phyloP scores from a whole-genome alignment of 2,888 invertebrate species.

The Notodonta dromedarius region DNA sequence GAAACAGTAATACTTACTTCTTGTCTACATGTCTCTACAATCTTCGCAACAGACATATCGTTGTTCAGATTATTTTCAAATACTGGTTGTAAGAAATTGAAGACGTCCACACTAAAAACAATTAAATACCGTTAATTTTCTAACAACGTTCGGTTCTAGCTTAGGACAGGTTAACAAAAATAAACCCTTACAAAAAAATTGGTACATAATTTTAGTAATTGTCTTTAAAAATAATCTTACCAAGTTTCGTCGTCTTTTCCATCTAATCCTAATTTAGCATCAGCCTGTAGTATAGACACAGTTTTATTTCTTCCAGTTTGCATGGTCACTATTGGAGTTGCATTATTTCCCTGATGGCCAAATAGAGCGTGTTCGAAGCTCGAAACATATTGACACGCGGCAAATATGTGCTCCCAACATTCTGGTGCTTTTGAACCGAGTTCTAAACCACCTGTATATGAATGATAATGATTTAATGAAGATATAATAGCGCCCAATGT shows the following conservation, averaged over 20 bases:
- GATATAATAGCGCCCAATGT: conserved; percentile 2
- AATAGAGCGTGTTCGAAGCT: conserved; percentile 96
- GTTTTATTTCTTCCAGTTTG: conserved; percentile 86
- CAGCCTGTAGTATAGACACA: conserved; percentile 85
- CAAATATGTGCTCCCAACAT: conserved; percentile 98
- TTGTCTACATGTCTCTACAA: conserved; percentile 85
- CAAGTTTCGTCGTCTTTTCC: conserved; percentile 90
- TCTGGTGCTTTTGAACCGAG: conserved; percentile 96
- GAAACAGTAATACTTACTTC: conserved; percentile 56
- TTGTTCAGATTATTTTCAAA: conserved; percentile 85
- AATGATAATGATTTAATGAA: conserved; percentile 4
- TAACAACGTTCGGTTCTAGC: too few species aligned
- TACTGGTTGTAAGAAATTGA: conserved; percentile 91
- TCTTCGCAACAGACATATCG: conserved; percentile 88
- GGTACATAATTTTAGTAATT: too few species aligned
- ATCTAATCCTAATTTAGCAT: conserved; percentile 80
- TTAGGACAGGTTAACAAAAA: too few species aligned
- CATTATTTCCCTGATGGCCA: conserved; percentile 90
- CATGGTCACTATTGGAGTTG: conserved; percentile 86
- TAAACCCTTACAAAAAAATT: too few species aligned
- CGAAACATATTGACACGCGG: conserved; percentile 96
- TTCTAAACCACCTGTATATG: conserved; percentile 88
- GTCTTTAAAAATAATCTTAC: conserved; percentile 65
- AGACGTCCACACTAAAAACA: conserved; percentile 89
- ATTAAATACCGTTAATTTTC: conserved; percentile 2